A percentile compares a stretch with the other conserved stretches of the same genome.
Conservation (phyloP, 2,888 invertebrate species). For the Drosophila atroscutellata region DNA sequence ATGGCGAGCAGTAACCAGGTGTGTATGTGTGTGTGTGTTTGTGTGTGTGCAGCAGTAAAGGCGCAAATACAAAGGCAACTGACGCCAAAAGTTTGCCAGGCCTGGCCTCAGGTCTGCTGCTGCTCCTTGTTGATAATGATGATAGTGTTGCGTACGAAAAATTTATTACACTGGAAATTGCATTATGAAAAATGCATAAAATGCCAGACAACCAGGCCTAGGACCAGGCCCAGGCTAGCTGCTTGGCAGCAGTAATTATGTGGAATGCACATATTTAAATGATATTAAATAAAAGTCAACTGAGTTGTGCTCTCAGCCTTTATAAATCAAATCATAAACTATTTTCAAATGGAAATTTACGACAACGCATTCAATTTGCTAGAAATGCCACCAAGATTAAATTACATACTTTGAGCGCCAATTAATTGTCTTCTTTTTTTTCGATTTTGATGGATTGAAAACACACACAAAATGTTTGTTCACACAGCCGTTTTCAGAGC, state of each 20-base stretch:
- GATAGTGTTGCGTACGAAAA: conserved; percentile 62
- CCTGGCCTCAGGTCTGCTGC: conserved; percentile 19
- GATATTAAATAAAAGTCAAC: conserved; percentile 50
- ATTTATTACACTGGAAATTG: conserved; percentile 76
- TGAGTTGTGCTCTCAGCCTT: conserved; percentile 7
- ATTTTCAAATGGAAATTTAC: conserved; percentile 8
- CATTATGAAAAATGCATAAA: conserved; percentile 81
- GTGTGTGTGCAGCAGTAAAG: conserved; percentile 18
- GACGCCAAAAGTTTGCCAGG: conserved; percentile 50
- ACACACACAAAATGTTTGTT: not conserved
- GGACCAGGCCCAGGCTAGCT: not conserved
- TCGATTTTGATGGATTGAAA: not conserved
- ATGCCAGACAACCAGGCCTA: conserved; percentile 10
- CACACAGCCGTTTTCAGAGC: not conserved
- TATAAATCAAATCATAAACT: conserved; percentile 22
- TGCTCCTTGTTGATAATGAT: conserved; percentile 71
- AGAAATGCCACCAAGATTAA: not conserved
- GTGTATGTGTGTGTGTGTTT: not conserved
- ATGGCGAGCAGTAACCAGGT: not conserved
- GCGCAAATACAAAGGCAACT: conserved; percentile 56
- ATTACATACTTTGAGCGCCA: not conserved
- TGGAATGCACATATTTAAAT: conserved; percentile 38
- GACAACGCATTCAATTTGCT: not conserved
- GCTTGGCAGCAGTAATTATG: conserved; percentile 42
- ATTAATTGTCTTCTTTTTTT: not conserved